Evolutionary conservation across 2,113 vertebrate genomes (phyloP), one percentile per base, ranked within the genome.

Genomic region (Equus quagga): DNA sequence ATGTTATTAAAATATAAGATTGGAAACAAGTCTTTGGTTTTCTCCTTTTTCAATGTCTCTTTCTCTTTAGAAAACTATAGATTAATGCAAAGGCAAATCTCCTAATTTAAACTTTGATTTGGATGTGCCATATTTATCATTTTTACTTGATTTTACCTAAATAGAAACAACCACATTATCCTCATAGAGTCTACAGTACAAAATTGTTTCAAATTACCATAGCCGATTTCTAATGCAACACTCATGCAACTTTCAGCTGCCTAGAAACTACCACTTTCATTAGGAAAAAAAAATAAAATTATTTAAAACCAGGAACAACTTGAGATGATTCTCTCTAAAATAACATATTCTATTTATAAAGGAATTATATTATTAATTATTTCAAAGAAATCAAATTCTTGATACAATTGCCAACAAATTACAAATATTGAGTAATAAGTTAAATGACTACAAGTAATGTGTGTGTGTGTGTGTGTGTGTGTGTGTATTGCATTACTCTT

Each of bases 101-200:
- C 85, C 78, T 93, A 96, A 96, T 97, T 85, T 96, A 97, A 98
- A 89, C 75, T 36, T 84, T 97, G 44, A 82, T 96, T 95, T 70
- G 73, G 58, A 56, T 1, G 8, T 49, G 65, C 0, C 12, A 1
- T 56, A 64, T 1, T 9, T 41, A 56, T 0, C 18, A 0, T 54
- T 95, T 83, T 28, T 56, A 28, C n/a, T 49, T 46, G 4, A 21
- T 89, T 28, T 78, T 31, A 54, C 49, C 49, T 0, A 85, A 89
- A 3, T 33, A 62, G 33, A 62, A 67, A 80, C 24, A 3, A 65
- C 64, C 19, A 46, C n/a, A 65, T 79, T 80, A 18, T 78, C 96
- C 3, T 2, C 51, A 3, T 64, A 96, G 87, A 94, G 69, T 31
- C 18, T 12, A 41, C 1, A 86, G 4, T n/a, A 19, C 67, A 3